Base-by-base conservation (phyloP, 2,113 vertebrate genomes). In the Thoracochromis brauschi region DNA sequence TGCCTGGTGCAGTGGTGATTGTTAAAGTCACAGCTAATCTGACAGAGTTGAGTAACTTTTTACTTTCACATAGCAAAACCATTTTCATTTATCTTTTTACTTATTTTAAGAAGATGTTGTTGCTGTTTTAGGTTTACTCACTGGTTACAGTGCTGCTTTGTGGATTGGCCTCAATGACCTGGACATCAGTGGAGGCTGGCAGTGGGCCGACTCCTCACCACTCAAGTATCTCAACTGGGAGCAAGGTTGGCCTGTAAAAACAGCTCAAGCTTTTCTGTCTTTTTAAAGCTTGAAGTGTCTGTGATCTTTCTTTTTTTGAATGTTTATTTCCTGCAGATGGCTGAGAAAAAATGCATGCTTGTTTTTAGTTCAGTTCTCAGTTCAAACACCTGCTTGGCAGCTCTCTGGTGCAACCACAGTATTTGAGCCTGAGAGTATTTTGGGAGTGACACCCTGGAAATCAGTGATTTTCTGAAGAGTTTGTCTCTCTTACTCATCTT, bases 191-290 rank as follows among this genome's bases (percentile, higher is more conserved):
- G 98, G 98, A 11, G 99, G 98, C 92, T 99, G 99, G 99, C 99
- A 99, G 92, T 99, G 99, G 98, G 97, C 98, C 0, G 98, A 99
- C 95, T 96, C 97, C 54, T 97, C 98, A 0, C 98, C 99, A 5
- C 96, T 99, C 73, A 99, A 99, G 86, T 99, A 98, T 94, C 98
- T 99, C 92, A 99, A 99, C 96, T 99, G 99, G 99, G 98, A 99
- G 93, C 95, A 93, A 68, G 98, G 99, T 99, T 93, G 97, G 96
- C 58, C 85, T 82, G 10, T 13, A 55, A 91, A 91, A 87, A 83
- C 57, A 81, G 0, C 42, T 40, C 84, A 78, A 26, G 55, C 40
- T 60, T 40, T 54, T 60, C 53, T 78, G 53, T 53, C 40, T 89
- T 57, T 81, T 78, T 87, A 21, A 49, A 86, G 71, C 71, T 31